These are phyloP conservation scores for Hololepta plana DNA, from an alignment of 2,888 invertebrate genomes.

Conservation along the genomic window DNA sequence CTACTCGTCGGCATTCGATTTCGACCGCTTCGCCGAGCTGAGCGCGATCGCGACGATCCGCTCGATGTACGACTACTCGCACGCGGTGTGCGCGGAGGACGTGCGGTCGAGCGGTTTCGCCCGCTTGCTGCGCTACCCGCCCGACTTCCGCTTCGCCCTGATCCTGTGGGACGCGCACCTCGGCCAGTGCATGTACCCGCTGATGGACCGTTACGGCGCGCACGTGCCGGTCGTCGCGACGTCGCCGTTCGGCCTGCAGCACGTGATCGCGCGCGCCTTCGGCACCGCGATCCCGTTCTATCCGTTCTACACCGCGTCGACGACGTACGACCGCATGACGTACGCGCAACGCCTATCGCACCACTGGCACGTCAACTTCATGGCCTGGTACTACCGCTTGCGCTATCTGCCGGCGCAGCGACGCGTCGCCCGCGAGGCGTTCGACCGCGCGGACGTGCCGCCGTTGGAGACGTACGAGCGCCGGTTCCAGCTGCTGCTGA, in stretches of 20 bases:
- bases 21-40: slow-evolving; percentile 8
- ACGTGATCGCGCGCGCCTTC: slow-evolving; percentile 8
- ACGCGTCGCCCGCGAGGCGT: slow-evolving; percentile 11
- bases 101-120: slow-evolving; percentile 9
- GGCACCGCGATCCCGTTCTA: slow-evolving; percentile 13
- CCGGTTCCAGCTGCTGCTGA: slow-evolving; percentile 16
- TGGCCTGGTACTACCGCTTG: slow-evolving; percentile 6
- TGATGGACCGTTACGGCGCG: slow-evolving; percentile 12
- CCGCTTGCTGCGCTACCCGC: slow-evolving; percentile 11
- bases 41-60: slow-evolving; percentile 4
- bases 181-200: slow-evolving; percentile 11
- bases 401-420: slow-evolving; percentile 8
- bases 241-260: slow-evolving; percentile 11
- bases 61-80: slow-evolving; percentile 8
- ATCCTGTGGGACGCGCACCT: slow-evolving; percentile 11
- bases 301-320: slow-evolving; percentile 12
- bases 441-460: slow-evolving; percentile 14
- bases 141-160: slow-evolving; percentile 12
- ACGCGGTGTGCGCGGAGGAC: slow-evolving; percentile 9
- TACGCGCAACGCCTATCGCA: slow-evolving; percentile 14
- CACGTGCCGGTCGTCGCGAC: slow-evolving; percentile 12
- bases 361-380: slow-evolving; percentile 8
- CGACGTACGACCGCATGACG: slow-evolving; percentile 12
- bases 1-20: slow-evolving; percentile 5
- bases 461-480: slow-evolving; percentile 13